phyloP scores from a whole-genome alignment of 2,113 vertebrate species.

The Azemiops feae region DNA sequence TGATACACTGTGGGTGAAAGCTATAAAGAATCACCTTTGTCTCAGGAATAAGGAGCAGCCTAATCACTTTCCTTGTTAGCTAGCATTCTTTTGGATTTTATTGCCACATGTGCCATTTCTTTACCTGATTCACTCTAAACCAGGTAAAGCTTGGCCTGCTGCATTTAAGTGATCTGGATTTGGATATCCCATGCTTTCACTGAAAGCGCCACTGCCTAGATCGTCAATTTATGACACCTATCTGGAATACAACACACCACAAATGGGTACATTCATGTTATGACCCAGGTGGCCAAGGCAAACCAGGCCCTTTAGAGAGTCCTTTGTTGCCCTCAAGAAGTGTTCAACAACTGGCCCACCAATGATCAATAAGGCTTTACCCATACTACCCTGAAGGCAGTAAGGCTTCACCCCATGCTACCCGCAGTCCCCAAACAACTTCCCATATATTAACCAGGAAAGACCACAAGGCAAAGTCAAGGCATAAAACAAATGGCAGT shows the following conservation, averaged over 20 bases:
- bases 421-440: too few species aligned
- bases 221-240: conserved; percentile 5
- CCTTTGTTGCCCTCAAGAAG: too few species aligned
- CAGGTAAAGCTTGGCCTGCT: not conserved
- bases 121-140: not conserved
- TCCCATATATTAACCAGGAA: too few species aligned
- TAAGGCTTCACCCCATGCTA: too few species aligned
- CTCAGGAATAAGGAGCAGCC: not conserved
- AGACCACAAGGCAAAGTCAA: too few species aligned
- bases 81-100: not conserved
- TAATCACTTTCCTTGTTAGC: not conserved
- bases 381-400: too few species aligned
- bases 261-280: not conserved
- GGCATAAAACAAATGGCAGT: too few species aligned
- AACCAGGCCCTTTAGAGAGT: too few species aligned
- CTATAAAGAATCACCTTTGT: not conserved
- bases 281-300: too few species aligned
- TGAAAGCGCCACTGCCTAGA: not conserved
- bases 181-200: not conserved
- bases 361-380: too few species aligned
- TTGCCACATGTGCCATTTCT: not conserved
- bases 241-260: not conserved
- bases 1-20: not conserved
- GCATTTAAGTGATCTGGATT: not conserved
- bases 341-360: too few species aligned